Evolutionary conservation across 2,888 invertebrate species (phyloP), one percentile per base, ranked within the genome.

Genomic region (Drosophila mimica): DNA sequence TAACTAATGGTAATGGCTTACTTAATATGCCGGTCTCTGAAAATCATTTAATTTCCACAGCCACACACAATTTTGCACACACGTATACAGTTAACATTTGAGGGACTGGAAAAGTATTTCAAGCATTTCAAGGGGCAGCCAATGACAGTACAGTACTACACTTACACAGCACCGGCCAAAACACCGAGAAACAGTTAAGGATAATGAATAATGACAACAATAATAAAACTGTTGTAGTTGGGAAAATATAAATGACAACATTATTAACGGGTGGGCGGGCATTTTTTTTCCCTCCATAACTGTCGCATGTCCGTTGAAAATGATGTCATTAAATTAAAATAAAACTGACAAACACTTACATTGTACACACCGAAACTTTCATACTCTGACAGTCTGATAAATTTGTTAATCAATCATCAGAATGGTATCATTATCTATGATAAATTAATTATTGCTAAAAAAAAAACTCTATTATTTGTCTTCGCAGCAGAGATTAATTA

Each of bases 1-100:
- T 82, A 82, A 83, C 78, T 82, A 82, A 83, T 83, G 82, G 68
- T 83, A 83, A 83, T 82, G 70, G 74, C 73, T 71, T 75, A 81
- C 78, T 82, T 79, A 79, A 81, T 82, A 80, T 75, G 80, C 67
- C 62, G 70, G 65, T 46, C 59, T 51, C 43, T 68, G 70, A 54
- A 70, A 69, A 62, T 64, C 43, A 73, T 70, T 76, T 82, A 49
- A 78, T 80, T 81, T 79, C 62, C 77, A 72, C 66, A 64, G 36
- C 69, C 71, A 75, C 67, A 57, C 38, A 75, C 67, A 57, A 33
- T 33, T 58, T 38, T 51, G 56, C 33, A n/a, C 31, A 54, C 60
- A 36, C 34, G 36, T 33, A 38, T 62, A 48, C 62, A 6, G 48
- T 63, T 56, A 48, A 49, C 11, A 51, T 70, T 70, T 72, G 79